Base-by-base conservation (phyloP, 2,888 invertebrate species). In the Sussaba pulchella region DNA sequence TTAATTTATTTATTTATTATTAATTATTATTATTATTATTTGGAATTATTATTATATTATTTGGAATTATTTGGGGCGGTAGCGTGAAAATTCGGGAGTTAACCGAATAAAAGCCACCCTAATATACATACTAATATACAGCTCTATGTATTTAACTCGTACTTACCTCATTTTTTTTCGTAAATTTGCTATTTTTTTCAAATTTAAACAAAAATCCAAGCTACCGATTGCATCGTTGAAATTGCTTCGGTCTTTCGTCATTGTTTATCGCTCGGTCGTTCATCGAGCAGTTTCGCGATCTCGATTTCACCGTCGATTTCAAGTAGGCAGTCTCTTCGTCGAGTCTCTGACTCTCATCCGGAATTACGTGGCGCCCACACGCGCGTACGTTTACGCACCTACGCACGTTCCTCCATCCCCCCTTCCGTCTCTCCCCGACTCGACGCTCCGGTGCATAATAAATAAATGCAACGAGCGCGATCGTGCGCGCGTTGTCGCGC, bases 391-490 rank as follows among this genome's bases (percentile, higher is more conserved):
- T 10, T 14, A 9, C 43, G 52, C 67, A 54, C 71, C 63, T 71
- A 75, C 76, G 71, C 54, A 52, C 47, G 43, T 70, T 17, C 26
- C 19, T 3, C 31, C n/a, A n/a, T n/a, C n/a, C 14, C 61, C 1
- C 39, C 39, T 14, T 41, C 41, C 70, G 36, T n/a, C 21, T 39
- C 61, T 9, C n/a, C n/a, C n/a, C n/a, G n/a, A n/a, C n/a, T 50
- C 39, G 50, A 66, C 57, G 47, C 31, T 64, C 69, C 54, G 63
- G 57, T 39, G 57, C 69, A 81, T 81, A 70, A 81, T n/a, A n/a
- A n/a, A n/a, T n/a, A 81, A 77, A 81, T 81, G 77, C 81, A 81
- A 64, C 69, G 64, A 26, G 41, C 64, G 67, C 77, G 73, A 70
- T 73, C 57, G 19, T 50, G 54, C 54, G n/a, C 76, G 76, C 69